phyloP scores from a whole-genome alignment of 2,888 invertebrate genomes.

The Cheilosia grossa region DNA sequence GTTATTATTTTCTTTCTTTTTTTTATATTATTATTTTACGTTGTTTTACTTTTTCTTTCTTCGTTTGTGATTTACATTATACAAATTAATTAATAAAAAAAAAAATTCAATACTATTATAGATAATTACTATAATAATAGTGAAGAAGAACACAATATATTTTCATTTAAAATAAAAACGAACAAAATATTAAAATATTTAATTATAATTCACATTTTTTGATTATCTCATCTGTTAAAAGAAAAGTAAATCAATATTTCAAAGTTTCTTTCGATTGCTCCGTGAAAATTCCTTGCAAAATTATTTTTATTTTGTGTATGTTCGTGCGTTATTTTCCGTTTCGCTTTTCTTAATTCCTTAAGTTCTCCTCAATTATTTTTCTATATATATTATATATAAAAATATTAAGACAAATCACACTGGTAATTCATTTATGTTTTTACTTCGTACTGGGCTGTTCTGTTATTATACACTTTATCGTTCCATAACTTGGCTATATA shows the following conservation, averaged over 20 bases:
- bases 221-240: constrained; percentile 41
- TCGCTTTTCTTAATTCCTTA: constrained; percentile 12
- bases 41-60: constrained; percentile 49
- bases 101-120: constrained; percentile 73
- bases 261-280: background rate
- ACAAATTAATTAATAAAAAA: constrained; percentile 74
- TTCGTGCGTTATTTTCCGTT: constrained; percentile 24
- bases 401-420: constrained; percentile 54
- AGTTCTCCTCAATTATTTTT: constrained; percentile 41
- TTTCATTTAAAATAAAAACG: constrained; percentile 34
- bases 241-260: constrained; percentile 37
- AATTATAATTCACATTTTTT: constrained; percentile 29
- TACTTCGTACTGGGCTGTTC: constrained; percentile 22
- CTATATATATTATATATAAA: constrained; percentile 52
- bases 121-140: constrained; percentile 70
- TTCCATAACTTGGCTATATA: constrained; percentile 44
- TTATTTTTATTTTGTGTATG: constrained; percentile 26
- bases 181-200: constrained; percentile 4
- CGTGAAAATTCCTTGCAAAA: constrained; percentile 4
- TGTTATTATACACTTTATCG: background rate
- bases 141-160: constrained; percentile 76
- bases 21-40: constrained; percentile 29
- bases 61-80: constrained; percentile 75
- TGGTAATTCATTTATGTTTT: constrained; percentile 38
- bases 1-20: constrained; percentile 61